Base-by-base conservation (phyloP, 2,113 vertebrate species). In the Gallinago paraguaiae region DNA sequence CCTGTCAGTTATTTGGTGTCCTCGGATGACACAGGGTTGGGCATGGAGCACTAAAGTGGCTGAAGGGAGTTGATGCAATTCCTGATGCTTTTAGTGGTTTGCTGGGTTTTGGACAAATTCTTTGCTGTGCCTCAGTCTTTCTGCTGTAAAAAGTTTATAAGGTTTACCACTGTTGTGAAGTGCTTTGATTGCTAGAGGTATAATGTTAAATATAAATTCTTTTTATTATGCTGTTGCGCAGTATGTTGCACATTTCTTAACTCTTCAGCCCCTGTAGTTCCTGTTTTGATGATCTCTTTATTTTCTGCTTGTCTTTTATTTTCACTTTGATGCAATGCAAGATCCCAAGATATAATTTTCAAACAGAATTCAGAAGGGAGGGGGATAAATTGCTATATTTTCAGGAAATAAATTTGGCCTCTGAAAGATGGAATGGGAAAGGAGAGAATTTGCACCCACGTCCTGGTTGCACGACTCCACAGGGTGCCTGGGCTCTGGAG, bases 371-470 rank as follows among this genome's bases (percentile, higher is more conserved):
- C 31, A 67, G 60, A 72, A 89, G 25, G 13, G 10, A 51, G 9
- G 3, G 5, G 13, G 22, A 41, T 71, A 43, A 31, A n/a, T 6
- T 3, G 16, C 3, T 76, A 0, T 7, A 27, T 69, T 93, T 70
- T 79, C 46, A 65, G 19, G n/a, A 45, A 50, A 37, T 19, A 37
- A 64, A 56, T 2, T 4, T 5, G 30, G 10, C 27, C 10, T 85
- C n/a, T 87, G 69, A 45, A 78, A 70, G 50, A 43, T 57, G 25
- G 14, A 6, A 10, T 18, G n/a, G 56, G 22, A 71, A 79, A 35
- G 31, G 30, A 67, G 69, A 37, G 39, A 11, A 50, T 68, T 79
- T 51, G 30, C 11, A 50, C 13, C 9, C 6, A 2, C 0, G 1
- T 31, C 18, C 46, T 72, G 39, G 23, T 43, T 72, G 23, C 5